Evolutionary conservation across 1,140 invertebrate genomes (phyloP).

Genomic region (Aphaenogaster rudis): DNA sequence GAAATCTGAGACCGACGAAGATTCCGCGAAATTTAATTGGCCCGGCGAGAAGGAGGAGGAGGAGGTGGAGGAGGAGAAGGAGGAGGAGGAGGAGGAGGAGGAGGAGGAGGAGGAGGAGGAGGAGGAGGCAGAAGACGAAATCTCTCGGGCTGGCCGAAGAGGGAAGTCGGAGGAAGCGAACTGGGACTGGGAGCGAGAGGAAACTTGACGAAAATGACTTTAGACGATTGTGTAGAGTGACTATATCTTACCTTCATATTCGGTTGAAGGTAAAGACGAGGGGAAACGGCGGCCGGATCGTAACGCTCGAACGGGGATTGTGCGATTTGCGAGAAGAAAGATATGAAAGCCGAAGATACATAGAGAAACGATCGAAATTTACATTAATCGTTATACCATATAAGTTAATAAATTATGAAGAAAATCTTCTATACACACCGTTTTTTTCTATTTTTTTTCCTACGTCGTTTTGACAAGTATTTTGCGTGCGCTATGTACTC

Average conservation of each 20-base stretch:
- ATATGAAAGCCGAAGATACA: background rate
- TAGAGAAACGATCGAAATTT: conserved; percentile 47
- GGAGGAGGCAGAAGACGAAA: conserved; percentile 63
- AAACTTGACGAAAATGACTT: conserved; percentile 73
- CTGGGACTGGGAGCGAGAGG: conserved; percentile 79
- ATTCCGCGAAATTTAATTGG: conserved; percentile 74
- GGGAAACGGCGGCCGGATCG: background rate
- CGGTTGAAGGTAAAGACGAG: conserved; percentile 43
- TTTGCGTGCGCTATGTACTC: background rate
- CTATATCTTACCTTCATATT: conserved; percentile 35
- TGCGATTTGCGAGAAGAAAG: background rate
- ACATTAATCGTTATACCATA: conserved; percentile 46
- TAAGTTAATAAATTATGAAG: conserved; percentile 60
- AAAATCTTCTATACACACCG: conserved; percentile 3
- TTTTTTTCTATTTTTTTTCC: background rate
- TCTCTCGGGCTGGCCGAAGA: conserved; percentile 58
- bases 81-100: conserved; percentile 72
- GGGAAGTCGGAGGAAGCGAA: conserved; percentile 78
- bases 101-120: conserved; percentile 78
- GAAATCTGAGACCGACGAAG: conserved; percentile 69
- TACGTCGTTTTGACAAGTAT: background rate
- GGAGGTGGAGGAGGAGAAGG: too few species aligned
- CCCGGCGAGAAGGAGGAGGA: conserved; percentile 78
- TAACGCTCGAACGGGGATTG: background rate
- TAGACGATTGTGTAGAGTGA: conserved; percentile 33